Evolutionary conservation across 2,888 invertebrate genomes (phyloP).

Genomic region (Escarpia spicata): DNA sequence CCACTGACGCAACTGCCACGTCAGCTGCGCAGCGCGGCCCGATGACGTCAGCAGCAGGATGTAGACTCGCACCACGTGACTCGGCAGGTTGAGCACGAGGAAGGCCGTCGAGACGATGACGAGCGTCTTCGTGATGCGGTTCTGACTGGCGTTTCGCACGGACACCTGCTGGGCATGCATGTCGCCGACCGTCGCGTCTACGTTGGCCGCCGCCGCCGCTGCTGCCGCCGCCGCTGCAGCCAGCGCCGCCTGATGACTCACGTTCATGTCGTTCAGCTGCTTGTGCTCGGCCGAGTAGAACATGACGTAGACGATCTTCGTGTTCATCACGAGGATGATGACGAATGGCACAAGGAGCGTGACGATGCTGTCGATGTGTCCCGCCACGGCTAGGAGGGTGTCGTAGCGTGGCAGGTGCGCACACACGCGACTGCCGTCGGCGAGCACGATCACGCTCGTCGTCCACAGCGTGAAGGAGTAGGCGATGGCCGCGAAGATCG

Average conservation of each 20-base stretch:
- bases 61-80: constrained; percentile 3
- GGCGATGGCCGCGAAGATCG: neutral
- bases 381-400: neutral
- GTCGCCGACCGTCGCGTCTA: neutral
- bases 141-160: constrained; percentile 2
- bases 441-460: neutral
- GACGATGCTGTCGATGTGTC: constrained; percentile 24
- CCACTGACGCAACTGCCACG: constrained; percentile 3
- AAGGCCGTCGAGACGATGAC: constrained; percentile 13
- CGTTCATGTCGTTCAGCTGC: neutral
- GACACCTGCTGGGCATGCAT: neutral
- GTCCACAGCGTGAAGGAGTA: constrained; percentile 23
- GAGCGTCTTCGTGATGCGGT: constrained; percentile 17
- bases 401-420: neutral
- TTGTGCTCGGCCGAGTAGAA: constrained; percentile 20
- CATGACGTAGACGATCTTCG: constrained; percentile 19
- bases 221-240: neutral
- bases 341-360: constrained; percentile 23
- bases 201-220: neutral
- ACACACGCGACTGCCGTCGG: constrained; percentile 20
- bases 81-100: constrained; percentile 20
- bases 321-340: constrained; percentile 24
- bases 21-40: neutral
- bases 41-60: constrained; percentile 17
- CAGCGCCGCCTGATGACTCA: neutral